Conservation (phyloP, 1,140 invertebrate genomes). For the Drosophila sucinea region DNA sequence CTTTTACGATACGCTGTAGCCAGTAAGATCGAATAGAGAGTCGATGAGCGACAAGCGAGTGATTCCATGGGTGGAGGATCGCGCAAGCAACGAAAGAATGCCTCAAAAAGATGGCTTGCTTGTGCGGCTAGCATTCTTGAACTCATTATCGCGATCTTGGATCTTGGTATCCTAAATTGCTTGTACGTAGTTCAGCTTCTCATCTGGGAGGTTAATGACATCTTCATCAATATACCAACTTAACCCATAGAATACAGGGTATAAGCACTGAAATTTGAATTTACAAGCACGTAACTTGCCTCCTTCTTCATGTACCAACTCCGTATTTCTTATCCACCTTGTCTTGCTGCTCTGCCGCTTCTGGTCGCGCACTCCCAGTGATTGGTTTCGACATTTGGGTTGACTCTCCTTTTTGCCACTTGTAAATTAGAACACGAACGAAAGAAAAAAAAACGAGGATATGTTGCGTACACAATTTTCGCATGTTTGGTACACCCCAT, state of each 20-base stretch:
- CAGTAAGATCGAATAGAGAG: neutral
- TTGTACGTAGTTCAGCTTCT: too few species aligned
- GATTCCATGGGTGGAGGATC: too few species aligned
- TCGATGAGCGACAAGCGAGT: neutral
- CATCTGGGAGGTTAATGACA: neutral
- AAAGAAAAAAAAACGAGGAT: conserved; percentile 17
- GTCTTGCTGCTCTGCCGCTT: conserved; percentile 5
- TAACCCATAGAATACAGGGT: neutral
- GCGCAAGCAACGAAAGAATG: too few species aligned
- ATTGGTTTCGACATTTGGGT: conserved; percentile 62
- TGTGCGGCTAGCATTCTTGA: too few species aligned
- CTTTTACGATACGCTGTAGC: neutral
- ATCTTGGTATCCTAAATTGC: too few species aligned
- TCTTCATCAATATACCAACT: conserved; percentile 15
- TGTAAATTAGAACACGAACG: conserved; percentile 76
- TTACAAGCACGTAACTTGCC: conserved; percentile 77
- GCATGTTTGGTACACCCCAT: conserved; percentile 52
- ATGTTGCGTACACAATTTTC: conserved; percentile 57
- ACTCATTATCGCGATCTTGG: too few species aligned
- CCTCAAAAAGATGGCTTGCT: too few species aligned
- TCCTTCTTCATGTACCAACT: conserved; percentile 27
- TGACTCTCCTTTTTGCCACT: conserved; percentile 64
- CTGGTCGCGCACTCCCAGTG: conserved; percentile 41
- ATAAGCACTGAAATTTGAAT: conserved; percentile 64
- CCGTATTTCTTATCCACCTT: neutral